A percentile compares a stretch with the other conserved stretches of the same genome.
These are phyloP conservation scores for Leucoma salicis DNA, from an alignment of 2,888 invertebrate species.

Conservation along the genomic window DNA sequence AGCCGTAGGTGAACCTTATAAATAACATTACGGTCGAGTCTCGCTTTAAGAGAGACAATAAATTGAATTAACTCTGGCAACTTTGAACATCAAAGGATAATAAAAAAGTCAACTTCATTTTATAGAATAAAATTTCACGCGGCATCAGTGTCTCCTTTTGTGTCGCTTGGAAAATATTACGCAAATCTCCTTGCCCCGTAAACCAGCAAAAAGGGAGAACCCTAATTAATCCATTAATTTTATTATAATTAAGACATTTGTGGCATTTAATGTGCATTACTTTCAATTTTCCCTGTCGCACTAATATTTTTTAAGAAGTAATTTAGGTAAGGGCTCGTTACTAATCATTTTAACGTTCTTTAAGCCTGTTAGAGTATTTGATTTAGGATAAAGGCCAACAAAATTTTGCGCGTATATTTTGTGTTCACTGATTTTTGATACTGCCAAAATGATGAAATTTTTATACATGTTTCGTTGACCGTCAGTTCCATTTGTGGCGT, in stretches of 20 bases:
- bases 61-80: constrained; percentile 75
- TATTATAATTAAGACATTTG: constrained; percentile 64
- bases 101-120: constrained; percentile 68
- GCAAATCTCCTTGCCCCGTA: constrained; percentile 55
- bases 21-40: constrained; percentile 73
- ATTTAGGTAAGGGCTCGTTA: constrained; percentile 20
- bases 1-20: constrained; percentile 74
- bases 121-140: constrained; percentile 69
- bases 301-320: constrained; percentile 30
- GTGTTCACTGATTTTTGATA: neutral
- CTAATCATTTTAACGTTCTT: neutral
- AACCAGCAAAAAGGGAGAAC: constrained; percentile 54
- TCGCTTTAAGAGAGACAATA: constrained; percentile 77
- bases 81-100: constrained; percentile 73
- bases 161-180: constrained; percentile 66
- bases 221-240: constrained; percentile 73
- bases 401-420: neutral
- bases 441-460: neutral
- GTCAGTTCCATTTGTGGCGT: constrained; percentile 4
- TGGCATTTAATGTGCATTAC: constrained; percentile 56
- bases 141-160: constrained; percentile 60
- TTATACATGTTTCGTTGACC: neutral
- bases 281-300: constrained; percentile 37
- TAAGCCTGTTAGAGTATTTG: too few species aligned
- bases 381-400: too few species aligned